Percentiles rank a stretch among this genome's conserved stretches.
phyloP scores from a whole-genome alignment of 2,888 invertebrate species.

The Ditylenchus weischeri region DNA sequence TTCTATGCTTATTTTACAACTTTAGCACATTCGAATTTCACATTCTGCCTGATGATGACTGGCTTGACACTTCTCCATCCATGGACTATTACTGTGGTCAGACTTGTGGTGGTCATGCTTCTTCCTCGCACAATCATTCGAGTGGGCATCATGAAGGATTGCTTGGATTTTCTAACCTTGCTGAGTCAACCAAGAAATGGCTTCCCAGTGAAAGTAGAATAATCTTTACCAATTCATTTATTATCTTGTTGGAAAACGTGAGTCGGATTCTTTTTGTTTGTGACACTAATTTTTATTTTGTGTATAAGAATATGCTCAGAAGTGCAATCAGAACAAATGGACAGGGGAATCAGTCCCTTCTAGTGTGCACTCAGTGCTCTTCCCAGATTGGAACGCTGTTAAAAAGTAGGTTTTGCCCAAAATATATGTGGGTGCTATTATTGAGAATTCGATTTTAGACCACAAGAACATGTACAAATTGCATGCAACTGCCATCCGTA shows the following conservation, averaged over 20 bases:
- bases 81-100: constrained; percentile 50
- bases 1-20: neutral
- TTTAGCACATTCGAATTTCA: constrained; percentile 20
- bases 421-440: constrained; percentile 6
- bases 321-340: neutral
- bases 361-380: constrained; percentile 14
- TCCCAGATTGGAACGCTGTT: constrained; percentile 18
- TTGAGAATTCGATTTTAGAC: neutral
- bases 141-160: neutral
- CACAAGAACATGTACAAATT: constrained; percentile 9
- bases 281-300: no score
- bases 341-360: neutral
- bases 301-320: neutral
- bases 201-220: constrained; percentile 35
- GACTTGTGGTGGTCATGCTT: constrained; percentile 25
- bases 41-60: constrained; percentile 42
- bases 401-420: constrained; percentile 13
- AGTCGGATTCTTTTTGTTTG: neutral
- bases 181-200: constrained; percentile 33
- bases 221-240: constrained; percentile 39
- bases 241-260: constrained; percentile 20
- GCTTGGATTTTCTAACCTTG: constrained; percentile 17
- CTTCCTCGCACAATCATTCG: neutral
- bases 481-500: constrained; percentile 1
- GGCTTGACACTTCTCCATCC: constrained; percentile 41